Evolutionary conservation across 2,113 vertebrate species (phyloP).

Genomic region (Acrocephalus kingi): DNA sequence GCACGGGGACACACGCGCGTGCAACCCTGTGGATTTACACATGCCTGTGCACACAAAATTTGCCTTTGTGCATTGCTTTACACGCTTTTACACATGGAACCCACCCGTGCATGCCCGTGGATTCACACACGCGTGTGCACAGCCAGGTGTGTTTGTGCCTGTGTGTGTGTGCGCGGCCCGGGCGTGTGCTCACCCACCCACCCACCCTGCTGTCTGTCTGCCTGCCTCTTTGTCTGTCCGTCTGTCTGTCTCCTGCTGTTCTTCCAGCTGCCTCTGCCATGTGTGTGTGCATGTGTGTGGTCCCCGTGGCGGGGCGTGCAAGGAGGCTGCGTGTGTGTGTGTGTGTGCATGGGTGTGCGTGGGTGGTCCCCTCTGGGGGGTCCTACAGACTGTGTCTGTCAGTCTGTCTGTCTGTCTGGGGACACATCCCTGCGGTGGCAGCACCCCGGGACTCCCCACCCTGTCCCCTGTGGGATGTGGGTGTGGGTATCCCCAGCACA

Average conservation of each 20-base stretch:
- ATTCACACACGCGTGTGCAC: background rate
- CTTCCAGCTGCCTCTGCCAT: background rate
- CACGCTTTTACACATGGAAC: fast-evolving
- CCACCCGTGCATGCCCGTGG: fast-evolving
- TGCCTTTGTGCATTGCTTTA: fast-evolving
- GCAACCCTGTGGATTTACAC: background rate
- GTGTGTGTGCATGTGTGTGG: background rate
- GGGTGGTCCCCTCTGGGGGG: background rate
- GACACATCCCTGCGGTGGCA: fast-evolving
- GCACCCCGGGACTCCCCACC: background rate
- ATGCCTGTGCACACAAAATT: background rate
- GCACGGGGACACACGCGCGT: background rate
- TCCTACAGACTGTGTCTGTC: background rate
- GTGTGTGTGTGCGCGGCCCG: fast-evolving
- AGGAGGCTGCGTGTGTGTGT: background rate
- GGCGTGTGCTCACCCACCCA: background rate
- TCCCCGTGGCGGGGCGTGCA: background rate
- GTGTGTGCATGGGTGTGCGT: background rate
- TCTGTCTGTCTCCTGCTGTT: background rate
- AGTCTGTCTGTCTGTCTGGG: background rate
- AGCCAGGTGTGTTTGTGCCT: background rate
- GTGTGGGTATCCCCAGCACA: background rate
- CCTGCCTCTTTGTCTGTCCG: background rate
- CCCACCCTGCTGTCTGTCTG: background rate
- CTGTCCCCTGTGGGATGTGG: background rate